Conservation (phyloP, 2,888 invertebrate species). For the Campaea margaritaria region DNA sequence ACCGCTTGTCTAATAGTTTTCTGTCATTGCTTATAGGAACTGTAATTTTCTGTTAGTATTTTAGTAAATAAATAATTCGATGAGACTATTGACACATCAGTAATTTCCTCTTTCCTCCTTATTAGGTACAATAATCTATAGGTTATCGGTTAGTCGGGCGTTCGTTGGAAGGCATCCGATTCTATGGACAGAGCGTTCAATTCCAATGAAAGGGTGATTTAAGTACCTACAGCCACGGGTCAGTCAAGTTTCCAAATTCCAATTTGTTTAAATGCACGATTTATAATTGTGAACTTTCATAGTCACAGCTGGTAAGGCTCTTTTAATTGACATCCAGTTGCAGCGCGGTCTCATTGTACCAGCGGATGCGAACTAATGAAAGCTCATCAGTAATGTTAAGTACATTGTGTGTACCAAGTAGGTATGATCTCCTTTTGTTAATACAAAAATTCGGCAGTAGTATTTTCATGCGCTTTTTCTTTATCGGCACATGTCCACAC, state of each 20-base stretch:
- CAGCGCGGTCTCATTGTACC: conserved; percentile 51
- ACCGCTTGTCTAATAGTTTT: conserved; percentile 66
- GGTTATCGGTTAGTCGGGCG: conserved; percentile 47
- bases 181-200: conserved; percentile 67
- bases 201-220: conserved; percentile 68
- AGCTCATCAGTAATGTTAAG: conserved; percentile 54
- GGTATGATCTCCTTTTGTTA: conserved; percentile 35
- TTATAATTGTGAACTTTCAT: conserved; percentile 62
- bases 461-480: conserved; percentile 45
- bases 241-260: conserved; percentile 67
- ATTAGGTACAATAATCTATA: conserved; percentile 41
- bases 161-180: conserved; percentile 64
- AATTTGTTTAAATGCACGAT: conserved; percentile 64
- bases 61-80: conserved; percentile 64
- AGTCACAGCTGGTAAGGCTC: conserved; percentile 74
- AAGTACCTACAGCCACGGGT: conserved; percentile 66
- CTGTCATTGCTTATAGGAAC: conserved; percentile 78
- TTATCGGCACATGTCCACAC: conserved; percentile 74
- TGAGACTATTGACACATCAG: conserved; percentile 53
- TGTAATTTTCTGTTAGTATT: conserved; percentile 72
- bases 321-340: conserved; percentile 78
- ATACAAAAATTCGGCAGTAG: conserved; percentile 41
- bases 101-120: conserved; percentile 41
- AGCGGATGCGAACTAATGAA: conserved; percentile 67
- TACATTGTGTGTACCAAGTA: conserved; percentile 29